These are phyloP conservation scores for Paragorgia papillata DNA, from an alignment of 92 coral and sea anemone genomes.

Conservation along the genomic window DNA sequence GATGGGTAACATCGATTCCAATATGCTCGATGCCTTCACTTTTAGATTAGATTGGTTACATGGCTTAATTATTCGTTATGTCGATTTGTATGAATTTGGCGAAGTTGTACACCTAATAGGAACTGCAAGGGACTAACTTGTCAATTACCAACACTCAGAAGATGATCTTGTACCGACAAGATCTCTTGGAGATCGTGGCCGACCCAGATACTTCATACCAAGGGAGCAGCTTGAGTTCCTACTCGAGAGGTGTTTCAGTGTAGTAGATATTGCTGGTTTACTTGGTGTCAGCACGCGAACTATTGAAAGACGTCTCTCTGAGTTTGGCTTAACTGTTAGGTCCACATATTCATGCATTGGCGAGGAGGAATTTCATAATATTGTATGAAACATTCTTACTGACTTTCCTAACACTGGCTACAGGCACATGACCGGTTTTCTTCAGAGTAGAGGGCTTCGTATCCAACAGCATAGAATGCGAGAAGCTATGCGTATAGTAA, in stretches of 20 bases:
- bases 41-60: constrained; percentile 48
- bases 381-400: constrained; percentile 22
- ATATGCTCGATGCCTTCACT: constrained; percentile 1
- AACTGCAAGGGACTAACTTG: constrained; percentile 11
- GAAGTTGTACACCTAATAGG: constrained; percentile 16
- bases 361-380: constrained; percentile 46
- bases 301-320: constrained; percentile 61
- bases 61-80: constrained; percentile 15
- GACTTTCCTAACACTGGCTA: constrained; percentile 58
- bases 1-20: constrained; percentile 18
- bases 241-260: constrained; percentile 18
- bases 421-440: constrained; percentile 56
- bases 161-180: background rate
- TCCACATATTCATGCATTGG: constrained; percentile 42
- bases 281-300: constrained; percentile 62
- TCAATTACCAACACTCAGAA: background rate
- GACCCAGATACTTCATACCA: constrained; percentile 33
- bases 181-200: constrained; percentile 37
- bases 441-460: constrained; percentile 49
- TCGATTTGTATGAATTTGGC: constrained; percentile 24
- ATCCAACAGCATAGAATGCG: constrained; percentile 56
- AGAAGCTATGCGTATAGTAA: constrained; percentile 50
- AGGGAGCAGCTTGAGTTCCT: constrained; percentile 41
- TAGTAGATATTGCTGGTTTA: constrained; percentile 42
- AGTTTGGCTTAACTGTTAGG: constrained; percentile 47